phyloP scores from a whole-genome alignment of 2,888 invertebrate genomes.

The Calephelis perditalis region DNA sequence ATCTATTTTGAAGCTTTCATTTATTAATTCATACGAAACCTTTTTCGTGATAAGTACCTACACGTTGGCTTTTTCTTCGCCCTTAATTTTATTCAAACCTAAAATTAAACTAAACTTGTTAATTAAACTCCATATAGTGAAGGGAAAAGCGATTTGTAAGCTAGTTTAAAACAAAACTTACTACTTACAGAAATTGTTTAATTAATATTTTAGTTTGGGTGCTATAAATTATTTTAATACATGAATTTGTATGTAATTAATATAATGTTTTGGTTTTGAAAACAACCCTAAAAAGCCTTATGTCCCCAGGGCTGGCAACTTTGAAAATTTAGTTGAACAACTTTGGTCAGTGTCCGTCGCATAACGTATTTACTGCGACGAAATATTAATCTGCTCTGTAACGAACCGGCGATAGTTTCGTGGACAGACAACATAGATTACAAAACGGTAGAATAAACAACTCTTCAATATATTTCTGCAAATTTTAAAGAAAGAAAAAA shows the following conservation, averaged over 20 bases:
- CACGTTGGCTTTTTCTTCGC: no score
- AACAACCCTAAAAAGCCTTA: slow-evolving; percentile 28
- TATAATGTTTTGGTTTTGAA: slow-evolving; percentile 9
- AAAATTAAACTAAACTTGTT: no score
- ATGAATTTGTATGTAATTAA: slow-evolving; percentile 12
- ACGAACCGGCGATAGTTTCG: slow-evolving; percentile 63
- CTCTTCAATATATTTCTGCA: no score
- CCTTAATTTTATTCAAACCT: no score
- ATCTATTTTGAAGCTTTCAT: no score
- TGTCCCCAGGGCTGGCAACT: slow-evolving; percentile 64
- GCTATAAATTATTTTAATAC: not conserved
- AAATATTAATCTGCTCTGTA: slow-evolving; percentile 72
- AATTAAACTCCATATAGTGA: no score
- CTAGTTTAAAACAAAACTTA: no score
- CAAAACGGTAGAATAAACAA: not conserved
- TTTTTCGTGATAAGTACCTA: no score
- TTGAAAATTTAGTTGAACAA: slow-evolving; percentile 65
- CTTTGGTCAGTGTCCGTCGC: slow-evolving; percentile 59
- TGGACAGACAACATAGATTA: slow-evolving; percentile 28
- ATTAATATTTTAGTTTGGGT: not conserved
- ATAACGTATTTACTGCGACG: slow-evolving; percentile 72
- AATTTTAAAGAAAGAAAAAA: no score
- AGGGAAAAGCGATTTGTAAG: no score
- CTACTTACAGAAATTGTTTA: no score
- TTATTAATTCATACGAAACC: no score